phyloP scores from a whole-genome alignment of 1,140 invertebrate genomes.

The Hermetia illucens region DNA sequence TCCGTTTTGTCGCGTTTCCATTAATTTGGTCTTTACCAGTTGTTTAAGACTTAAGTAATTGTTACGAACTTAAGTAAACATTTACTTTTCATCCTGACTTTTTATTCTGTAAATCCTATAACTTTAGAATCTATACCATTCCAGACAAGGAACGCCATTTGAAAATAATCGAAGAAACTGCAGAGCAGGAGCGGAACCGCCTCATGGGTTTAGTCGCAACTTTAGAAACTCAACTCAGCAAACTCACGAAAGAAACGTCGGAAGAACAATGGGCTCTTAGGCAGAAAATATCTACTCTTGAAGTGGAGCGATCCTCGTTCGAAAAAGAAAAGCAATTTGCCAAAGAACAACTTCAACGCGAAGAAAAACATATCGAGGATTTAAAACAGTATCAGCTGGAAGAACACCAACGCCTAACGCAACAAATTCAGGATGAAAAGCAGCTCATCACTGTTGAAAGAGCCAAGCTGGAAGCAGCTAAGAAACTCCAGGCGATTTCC shows the following conservation, averaged over 20 bases:
- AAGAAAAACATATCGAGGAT: conserved; percentile 26
- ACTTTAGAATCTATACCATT: conserved; percentile 11
- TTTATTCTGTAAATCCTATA: not conserved
- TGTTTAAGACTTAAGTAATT: no score
- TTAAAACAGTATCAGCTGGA: conserved; percentile 30
- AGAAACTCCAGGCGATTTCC: conserved; percentile 19
- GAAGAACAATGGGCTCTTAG: conserved; percentile 32
- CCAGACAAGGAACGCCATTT: conserved; percentile 22
- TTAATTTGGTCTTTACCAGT: no score
- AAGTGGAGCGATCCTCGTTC: conserved; percentile 25
- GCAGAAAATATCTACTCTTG: conserved; percentile 25
- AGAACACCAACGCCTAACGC: conserved; percentile 28
- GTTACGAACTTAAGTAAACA: conserved; percentile 1
- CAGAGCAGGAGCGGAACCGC: conserved; percentile 32
- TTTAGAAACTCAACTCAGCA: conserved; percentile 31
- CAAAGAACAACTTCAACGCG: conserved; percentile 21
- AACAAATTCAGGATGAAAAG: conserved; percentile 33
- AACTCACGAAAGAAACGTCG: conserved; percentile 24
- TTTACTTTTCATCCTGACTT: no score
- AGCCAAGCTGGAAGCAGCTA: conserved; percentile 29
- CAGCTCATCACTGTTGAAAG: conserved; percentile 27
- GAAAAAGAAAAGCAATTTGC: conserved; percentile 31
- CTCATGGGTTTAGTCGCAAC: conserved; percentile 32
- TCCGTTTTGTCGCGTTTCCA: no score
- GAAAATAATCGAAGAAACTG: conserved; percentile 29